These are phyloP conservation scores for Drosophila saltans DNA, from an alignment of 1,140 invertebrate genomes.

Conservation along the genomic window DNA sequence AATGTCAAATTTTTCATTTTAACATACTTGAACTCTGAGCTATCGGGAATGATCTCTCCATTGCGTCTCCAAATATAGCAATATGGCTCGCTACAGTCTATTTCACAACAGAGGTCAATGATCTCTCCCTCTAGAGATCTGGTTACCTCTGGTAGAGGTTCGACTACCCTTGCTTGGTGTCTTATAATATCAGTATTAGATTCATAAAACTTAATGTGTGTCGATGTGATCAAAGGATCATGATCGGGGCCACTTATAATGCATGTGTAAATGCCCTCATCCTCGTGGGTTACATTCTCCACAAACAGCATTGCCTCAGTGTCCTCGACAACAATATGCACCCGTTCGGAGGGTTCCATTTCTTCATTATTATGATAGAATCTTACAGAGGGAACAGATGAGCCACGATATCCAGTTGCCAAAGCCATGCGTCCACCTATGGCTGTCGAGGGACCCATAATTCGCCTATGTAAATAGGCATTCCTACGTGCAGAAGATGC, in stretches of 20 bases:
- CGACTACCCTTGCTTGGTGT: slow-evolving; percentile 41
- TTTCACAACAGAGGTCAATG: slow-evolving; percentile 85
- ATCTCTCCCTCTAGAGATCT: slow-evolving; percentile 86
- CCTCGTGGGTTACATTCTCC: slow-evolving; percentile 83
- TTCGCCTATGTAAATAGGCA: slow-evolving; percentile 72
- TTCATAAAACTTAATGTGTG: slow-evolving; percentile 53
- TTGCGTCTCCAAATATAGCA: slow-evolving; percentile 89
- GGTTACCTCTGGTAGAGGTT: slow-evolving; percentile 69
- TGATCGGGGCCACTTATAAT: slow-evolving; percentile 86
- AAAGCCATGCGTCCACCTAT: slow-evolving; percentile 85
- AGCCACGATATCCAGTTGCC: slow-evolving; percentile 85
- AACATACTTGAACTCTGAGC: slow-evolving; percentile 85
- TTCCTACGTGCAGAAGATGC: slow-evolving; percentile 83
- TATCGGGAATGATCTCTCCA: slow-evolving; percentile 87
- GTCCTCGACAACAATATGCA: slow-evolving; percentile 69
- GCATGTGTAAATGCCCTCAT: slow-evolving; percentile 89
- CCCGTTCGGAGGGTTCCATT: slow-evolving; percentile 66
- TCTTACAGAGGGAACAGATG: slow-evolving; percentile 85
- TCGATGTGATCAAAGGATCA: slow-evolving; percentile 84
- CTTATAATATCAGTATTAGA: slow-evolving; percentile 23
- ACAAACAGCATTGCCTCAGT: slow-evolving; percentile 84
- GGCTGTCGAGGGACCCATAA: slow-evolving; percentile 83
- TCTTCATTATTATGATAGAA: slow-evolving; percentile 86
- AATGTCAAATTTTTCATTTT: slow-evolving; percentile 2
- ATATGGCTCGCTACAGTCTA: slow-evolving; percentile 86